Evolutionary conservation across 2,797 vertebrate species (phyloP), one percentile per base, ranked within the genome.

Genomic region (Echeneis naucrates): DNA sequence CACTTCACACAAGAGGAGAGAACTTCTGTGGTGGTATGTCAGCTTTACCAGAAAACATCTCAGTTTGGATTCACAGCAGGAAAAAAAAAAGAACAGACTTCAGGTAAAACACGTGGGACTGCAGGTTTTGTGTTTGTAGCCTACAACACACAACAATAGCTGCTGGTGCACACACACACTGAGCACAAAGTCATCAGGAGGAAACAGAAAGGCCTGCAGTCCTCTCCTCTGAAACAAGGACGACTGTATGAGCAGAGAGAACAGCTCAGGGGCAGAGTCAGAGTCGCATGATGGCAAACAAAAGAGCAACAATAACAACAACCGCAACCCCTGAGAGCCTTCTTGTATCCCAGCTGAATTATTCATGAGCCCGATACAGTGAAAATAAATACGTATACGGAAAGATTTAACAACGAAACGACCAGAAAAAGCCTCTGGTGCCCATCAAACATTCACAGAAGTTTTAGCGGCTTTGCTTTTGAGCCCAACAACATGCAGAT

Each of bases 361-460:
- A 89, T 88, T 81, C 75, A 91, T 83, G 21, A 74, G 51, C 44
- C 44, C 30, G 69, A 63, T 68, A 66, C 65, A 64, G 24, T 62
- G 54, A 56, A 83, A 80, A 82, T 80, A 78, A 64, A 87, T 88
- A 90, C 85, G 77, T 87, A 83, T 83, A 82, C 72, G 83, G 80
- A 84, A 84, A 86, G 61, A 77, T 86, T 86, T 71, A 72, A 83
- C 75, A 84, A 81, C 68, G 27, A 67, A 78, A 72, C 72, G 58
- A 54, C 17, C 2, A 44, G 62, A 75, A 75, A 75, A 59, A 75
- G 52, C 44, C 72, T 74, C 55, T 14, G 48, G n/a, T 32, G 44
- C 17, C 53, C 24, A 55, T 71, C 32, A 79, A 73, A 75, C 61
- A 87, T 82, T 79, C 70, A 70, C 58, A 38, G 16, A 73, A 75